phyloP scores from a whole-genome alignment of 2,113 vertebrate genomes.

The Eulacestoma nigropectus region DNA sequence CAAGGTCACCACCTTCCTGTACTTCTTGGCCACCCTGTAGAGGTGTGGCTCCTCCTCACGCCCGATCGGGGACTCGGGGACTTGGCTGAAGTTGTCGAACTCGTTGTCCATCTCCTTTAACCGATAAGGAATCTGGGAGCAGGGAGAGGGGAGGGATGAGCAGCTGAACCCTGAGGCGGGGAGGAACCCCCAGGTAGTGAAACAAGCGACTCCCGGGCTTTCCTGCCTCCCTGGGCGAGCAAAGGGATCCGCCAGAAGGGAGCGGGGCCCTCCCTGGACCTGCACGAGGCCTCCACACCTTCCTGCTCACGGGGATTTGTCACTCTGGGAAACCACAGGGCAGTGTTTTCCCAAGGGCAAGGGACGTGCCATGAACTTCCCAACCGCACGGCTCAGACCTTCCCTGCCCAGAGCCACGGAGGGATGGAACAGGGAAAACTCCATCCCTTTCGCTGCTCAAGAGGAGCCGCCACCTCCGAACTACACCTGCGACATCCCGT shows the following conservation, averaged over 20 bases:
- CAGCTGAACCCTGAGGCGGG: neutral
- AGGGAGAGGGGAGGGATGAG: neutral
- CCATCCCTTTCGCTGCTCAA: neutral
- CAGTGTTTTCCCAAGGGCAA: slow-evolving; percentile 16
- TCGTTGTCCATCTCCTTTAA: slow-evolving; percentile 89
- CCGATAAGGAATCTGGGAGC: slow-evolving; percentile 88
- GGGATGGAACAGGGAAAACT: neutral
- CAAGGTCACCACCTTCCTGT: slow-evolving; percentile 83
- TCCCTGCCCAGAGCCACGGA: neutral
- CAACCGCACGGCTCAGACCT: neutral
- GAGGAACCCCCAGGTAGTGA: fast-evolving
- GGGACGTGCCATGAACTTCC: neutral
- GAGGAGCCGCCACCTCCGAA: neutral
- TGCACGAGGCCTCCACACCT: neutral
- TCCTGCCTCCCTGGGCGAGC: neutral
- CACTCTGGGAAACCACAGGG: slow-evolving; percentile 27
- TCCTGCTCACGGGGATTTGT: neutral
- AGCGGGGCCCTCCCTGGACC: slow-evolving; percentile 6
- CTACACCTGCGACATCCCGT: fast-evolving
- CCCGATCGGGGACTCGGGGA: slow-evolving; percentile 91
- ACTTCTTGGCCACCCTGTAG: slow-evolving; percentile 97
- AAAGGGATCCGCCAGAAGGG: neutral
- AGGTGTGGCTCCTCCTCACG: slow-evolving; percentile 94
- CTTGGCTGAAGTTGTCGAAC: slow-evolving; percentile 92
- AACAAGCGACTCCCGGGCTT: neutral